phyloP scores from a whole-genome alignment of 2,113 vertebrate species.

The Agapornis roseicollis region DNA sequence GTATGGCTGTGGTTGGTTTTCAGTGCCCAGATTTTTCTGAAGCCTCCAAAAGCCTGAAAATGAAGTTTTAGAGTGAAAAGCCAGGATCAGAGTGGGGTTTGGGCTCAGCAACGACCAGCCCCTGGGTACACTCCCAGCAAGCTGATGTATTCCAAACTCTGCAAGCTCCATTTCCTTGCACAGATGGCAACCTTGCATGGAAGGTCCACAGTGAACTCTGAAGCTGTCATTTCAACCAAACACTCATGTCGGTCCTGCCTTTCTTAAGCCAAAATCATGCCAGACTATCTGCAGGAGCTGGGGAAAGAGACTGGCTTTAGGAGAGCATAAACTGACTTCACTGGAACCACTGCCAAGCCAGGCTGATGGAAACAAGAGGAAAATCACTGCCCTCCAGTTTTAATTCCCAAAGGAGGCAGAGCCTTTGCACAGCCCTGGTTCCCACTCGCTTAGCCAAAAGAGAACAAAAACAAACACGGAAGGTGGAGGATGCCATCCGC shows the following conservation, averaged over 20 bases:
- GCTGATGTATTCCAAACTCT: constrained; percentile 33
- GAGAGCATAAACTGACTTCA: constrained; percentile 29
- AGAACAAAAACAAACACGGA: neutral
- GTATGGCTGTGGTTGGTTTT: neutral
- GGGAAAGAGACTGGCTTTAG: constrained; percentile 35
- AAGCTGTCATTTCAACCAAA: constrained; percentile 50
- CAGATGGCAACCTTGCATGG: constrained; percentile 61
- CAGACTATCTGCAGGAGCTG: constrained; percentile 52
- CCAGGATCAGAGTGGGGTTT: neutral
- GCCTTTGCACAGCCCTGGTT: neutral
- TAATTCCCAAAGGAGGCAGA: constrained; percentile 18
- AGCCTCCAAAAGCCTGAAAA: neutral
- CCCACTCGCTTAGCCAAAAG: neutral
- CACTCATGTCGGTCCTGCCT: neutral
- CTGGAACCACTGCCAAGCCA: constrained; percentile 41
- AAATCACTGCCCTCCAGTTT: constrained; percentile 25
- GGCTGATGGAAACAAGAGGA: constrained; percentile 34
- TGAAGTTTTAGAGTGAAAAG: neutral
- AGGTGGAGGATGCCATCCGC: neutral
- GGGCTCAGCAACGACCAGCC: neutral
- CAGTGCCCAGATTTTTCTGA: neutral
- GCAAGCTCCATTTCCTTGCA: constrained; percentile 42
- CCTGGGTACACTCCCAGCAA: neutral
- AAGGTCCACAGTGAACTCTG: constrained; percentile 31
- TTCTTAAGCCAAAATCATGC: constrained; percentile 19